Evolutionary conservation across 2,888 invertebrate species (phyloP), one percentile per base, ranked within the genome.

Genomic region (Chaetoderma sp.): DNA sequence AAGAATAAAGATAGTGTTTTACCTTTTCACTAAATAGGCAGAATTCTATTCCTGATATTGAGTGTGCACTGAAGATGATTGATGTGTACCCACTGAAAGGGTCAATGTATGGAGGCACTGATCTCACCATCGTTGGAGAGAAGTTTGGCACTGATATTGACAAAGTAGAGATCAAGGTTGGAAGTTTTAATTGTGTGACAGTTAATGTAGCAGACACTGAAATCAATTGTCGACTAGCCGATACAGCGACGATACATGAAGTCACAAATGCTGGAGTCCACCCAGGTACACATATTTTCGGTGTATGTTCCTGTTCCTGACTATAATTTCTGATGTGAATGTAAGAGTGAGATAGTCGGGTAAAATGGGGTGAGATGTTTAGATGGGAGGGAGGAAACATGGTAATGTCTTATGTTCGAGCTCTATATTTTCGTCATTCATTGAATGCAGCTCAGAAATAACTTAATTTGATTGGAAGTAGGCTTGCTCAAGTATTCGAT

Each of bases 161-260:
- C 10, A 67, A 77, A 33, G 78, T 79, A 45, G 45, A 28, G 1
- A 79, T 82, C 1, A 67, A 47, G 2, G 70, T 83, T 32, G 82
- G 78, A 16, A 78, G 74, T 3, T 74, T 74, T 21, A 45, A 45
- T 5, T 83, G 83, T 61, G 39, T 56, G 1, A 73, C 80, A 0
- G 63, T 30, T 4, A 18, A 66, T 1, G 70, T 75, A 0, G 72
- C 71, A 2, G 56, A 68, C 33, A 77, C 78, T 0, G 27, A 67
- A 33, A 67, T 83, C 6, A 65, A 57, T 10, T 82, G 83, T 63
- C 66, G 60, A 16, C 62, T 78, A 5, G 80, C 77, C 10, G 75
- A 76, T 8, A 71, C 78, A 4, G 73, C 71, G 1, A 78, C 77
- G 8, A 33, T 52, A 6, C 67, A 75, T 47, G 28, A 55, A n/a